Base-by-base conservation (phyloP, 2,113 vertebrate genomes). In the Neolamprologus sp. region DNA sequence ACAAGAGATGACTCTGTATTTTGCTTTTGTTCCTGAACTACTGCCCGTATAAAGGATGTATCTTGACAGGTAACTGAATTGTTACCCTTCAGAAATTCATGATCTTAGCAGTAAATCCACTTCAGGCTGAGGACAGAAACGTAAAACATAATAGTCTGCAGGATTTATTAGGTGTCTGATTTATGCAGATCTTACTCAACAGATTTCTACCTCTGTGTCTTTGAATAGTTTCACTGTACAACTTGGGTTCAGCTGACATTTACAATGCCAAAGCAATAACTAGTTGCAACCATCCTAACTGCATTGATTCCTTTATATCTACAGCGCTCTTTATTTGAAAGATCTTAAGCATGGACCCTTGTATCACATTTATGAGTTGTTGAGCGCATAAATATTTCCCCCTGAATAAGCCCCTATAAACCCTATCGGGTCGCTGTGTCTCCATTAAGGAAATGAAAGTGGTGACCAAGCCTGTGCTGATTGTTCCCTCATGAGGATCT, bases 381-480 rank as follows among this genome's bases (percentile, higher is more conserved):
- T 88, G 82, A 89, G 55, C 82, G 21, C 87, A 84, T 92, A 87
- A 89, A 94, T 92, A 93, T 83, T 80, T 51, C 73, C 85, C 75
- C 82, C 65, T 75, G 47, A 90, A 89, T 90, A 87, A 92, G 82
- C 82, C 78, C 84, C 51, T 37, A 89, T 94, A 94, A 95, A 95
- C 85, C 28, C 57, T 12, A 16, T 63, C 7, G 19, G 91, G 85
- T 90, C 85, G 78, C 83, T 11, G 49, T 90, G 73, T 90, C 85
- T 93, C 91, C 93, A 95, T 96, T 95, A 94, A 90, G 88, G 81
- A 94, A 95, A 94, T 95, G 83, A 94, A 93, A 83, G 88, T 17
- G 55, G 83, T 84, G 89, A 89, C 89, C 78, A 60, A 93, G 85
- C 84, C 54, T 83, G 65, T 80, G 88, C 86, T 93, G 87, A 90